Base-by-base conservation (phyloP, 2,113 vertebrate species). In the Ploceus nigricollis region DNA sequence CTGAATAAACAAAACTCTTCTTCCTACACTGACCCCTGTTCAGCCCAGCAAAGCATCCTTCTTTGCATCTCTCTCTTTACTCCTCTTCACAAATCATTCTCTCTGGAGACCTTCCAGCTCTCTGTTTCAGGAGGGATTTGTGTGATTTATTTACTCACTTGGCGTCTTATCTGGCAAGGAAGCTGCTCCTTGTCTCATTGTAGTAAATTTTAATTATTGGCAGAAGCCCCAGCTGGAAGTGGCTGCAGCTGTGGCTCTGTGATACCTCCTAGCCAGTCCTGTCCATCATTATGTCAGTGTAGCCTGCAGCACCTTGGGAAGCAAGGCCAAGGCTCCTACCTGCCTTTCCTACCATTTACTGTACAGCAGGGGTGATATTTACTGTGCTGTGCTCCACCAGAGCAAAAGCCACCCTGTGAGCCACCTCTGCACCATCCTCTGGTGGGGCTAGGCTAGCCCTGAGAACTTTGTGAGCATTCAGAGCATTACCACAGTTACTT, bases 131-230 rank as follows among this genome's bases (percentile, higher is more conserved):
- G 48, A 92, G 90, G 53, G 69, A 69, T 91, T 77, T 87, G 60
- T 69, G 72, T 63, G 40, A 68, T 83, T 93, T 92, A 90, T 89
- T 91, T 92, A 89, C 54, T 54, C 58, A 63, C 45, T 83, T 87
- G 79, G 47, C 10, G 10, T 91, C 83, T 92, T 47, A 92, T 75
- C 44, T 37, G 47, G 75, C 88, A 84, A 69, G 53, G 75, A 85
- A 87, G 58, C 37, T 44, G 42, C 56, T 94, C 35, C 53, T 91
- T 70, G 35, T 51, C 82, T 68, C 73, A 21, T 82, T 72, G 75
- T 72, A 71, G 79, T 94, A 94, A 89, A 92, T 84, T 92, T 66
- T 89, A 93, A 90, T 79, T 91, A 73, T 30, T 91, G 87, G 57
- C 91, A 92, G 76, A 89, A 92, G 78, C n/a, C 79, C 68, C 76